Evolutionary conservation across 2,797 vertebrate species (phyloP).

Genomic region (Harpagifer antarcticus): DNA sequence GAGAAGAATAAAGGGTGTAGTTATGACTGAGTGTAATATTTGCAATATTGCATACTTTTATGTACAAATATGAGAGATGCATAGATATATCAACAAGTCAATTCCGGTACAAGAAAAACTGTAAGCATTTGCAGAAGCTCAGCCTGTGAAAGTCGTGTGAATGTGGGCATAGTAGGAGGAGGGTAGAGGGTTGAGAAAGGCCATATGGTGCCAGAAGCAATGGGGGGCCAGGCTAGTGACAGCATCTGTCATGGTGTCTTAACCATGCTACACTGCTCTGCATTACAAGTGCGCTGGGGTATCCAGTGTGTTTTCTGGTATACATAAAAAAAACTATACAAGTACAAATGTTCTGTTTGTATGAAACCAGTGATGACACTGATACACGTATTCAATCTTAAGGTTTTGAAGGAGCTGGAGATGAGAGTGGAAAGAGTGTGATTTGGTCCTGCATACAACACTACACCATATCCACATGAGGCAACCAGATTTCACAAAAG

Average conservation of each 20-base stretch:
- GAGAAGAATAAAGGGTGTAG: neutral
- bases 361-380: neutral
- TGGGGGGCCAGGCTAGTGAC: conserved; percentile 44
- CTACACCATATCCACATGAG: neutral
- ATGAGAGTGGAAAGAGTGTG: conserved; percentile 11
- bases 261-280: conserved; percentile 31
- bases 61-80: neutral
- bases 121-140: conserved; percentile 4
- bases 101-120: conserved; percentile 10
- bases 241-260: conserved; percentile 58
- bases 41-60: neutral
- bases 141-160: conserved; percentile 37
- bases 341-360: neutral
- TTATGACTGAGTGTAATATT: neutral
- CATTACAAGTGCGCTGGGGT: conserved; percentile 1
- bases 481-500: neutral
- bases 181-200: conserved; percentile 47
- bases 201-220: conserved; percentile 60
- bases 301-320: conserved; percentile 9
- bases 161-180: conserved; percentile 34
- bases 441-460: neutral
- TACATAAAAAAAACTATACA: neutral
- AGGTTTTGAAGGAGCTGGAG: conserved; percentile 7
- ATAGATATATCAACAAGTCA: neutral
- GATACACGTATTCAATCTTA: neutral